phyloP scores from a whole-genome alignment of 2,888 invertebrate genomes.

The Volucella zonaria region DNA sequence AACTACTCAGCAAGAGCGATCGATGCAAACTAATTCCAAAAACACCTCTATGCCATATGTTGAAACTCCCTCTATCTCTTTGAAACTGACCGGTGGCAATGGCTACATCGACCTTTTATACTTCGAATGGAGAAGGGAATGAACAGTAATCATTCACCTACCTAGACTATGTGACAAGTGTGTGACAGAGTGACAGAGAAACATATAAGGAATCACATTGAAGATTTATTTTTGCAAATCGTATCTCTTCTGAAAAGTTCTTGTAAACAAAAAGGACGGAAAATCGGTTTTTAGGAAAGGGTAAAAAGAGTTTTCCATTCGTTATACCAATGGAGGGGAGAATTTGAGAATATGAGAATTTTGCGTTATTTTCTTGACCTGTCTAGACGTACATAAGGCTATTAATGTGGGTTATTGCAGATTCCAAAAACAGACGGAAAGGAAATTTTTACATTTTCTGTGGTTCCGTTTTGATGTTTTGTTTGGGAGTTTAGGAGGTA shows the following conservation, averaged over 20 bases:
- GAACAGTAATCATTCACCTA: slow-evolving; percentile 28
- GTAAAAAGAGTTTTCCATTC: slow-evolving; percentile 56
- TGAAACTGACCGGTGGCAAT: slow-evolving; percentile 29
- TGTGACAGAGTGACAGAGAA: slow-evolving; percentile 65
- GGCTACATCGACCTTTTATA: slow-evolving; percentile 53
- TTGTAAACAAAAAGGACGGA: slow-evolving; percentile 48
- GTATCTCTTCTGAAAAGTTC: slow-evolving; percentile 37
- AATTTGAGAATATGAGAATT: slow-evolving; percentile 22
- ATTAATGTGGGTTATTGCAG: slow-evolving; percentile 69
- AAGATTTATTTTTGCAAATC: slow-evolving; percentile 44
- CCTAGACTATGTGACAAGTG: slow-evolving; percentile 60
- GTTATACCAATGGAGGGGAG: slow-evolving; percentile 16
- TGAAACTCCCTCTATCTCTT: slow-evolving; percentile 24
- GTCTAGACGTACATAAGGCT: slow-evolving; percentile 51
- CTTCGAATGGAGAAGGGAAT: slow-evolving; percentile 19
- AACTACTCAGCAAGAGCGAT: neutral
- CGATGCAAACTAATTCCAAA: neutral
- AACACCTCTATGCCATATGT: neutral
- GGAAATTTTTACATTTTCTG: slow-evolving; percentile 57
- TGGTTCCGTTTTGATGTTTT: slow-evolving; percentile 56
- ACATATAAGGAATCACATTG: neutral
- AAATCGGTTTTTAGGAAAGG: slow-evolving; percentile 33
- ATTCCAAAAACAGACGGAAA: slow-evolving; percentile 38
- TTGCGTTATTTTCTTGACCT: slow-evolving; percentile 58
- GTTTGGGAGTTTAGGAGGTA: slow-evolving; percentile 41